Base-by-base conservation (phyloP, 2,113 vertebrate genomes). In the Craseonycteris thonglongyai region DNA sequence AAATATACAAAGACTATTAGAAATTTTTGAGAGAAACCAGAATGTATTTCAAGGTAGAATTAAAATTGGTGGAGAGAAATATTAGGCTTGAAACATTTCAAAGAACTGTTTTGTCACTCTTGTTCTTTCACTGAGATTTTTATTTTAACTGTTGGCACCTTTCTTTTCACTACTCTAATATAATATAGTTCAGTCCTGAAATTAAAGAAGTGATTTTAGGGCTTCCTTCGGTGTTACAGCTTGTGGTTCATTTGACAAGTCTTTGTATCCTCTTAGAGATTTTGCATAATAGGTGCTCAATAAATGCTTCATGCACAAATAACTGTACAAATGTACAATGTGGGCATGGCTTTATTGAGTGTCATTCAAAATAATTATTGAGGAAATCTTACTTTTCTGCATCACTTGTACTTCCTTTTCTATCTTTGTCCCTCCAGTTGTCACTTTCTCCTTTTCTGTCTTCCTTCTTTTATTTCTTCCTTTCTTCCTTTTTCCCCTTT, bases 1-100 rank as follows among this genome's bases (percentile, higher is more conserved):
- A 93, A 95, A 93, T 79, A 65, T 96, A 19, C 49, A 69, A 93
- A 88, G 33, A 69, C 51, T 91, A 40, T 59, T 76, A 81, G 28
- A 89, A 88, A 84, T 93, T 69, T 94, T 38, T 86, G 71, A 96
- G 63, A 69, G 56, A 88, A 85, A 72, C n/a, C 21, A 68, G 49
- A 92, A 72, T 66, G 21, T 35, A 91, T 83, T 96, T 96, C 63
- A 87, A 93, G 56, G 22, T 47, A 13, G 28, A 82, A 65, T 89
- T 82, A 80, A 26, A 93, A 96, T 72, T n/a, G 18, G 28, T 61
- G 11, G 93, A 87, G 24, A 76, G 66, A 79, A 96, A 56, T 56
- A 69, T 15, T 71, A 79, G 35, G 5, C 13, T 85, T 95, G 49
- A 96, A 84, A n/a, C 42, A 76, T 81, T 97, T 88, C 47, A 65